A percentile compares a stretch with the other conserved stretches of the same genome.
phyloP scores from a whole-genome alignment of 2,113 vertebrate genomes.

The Arizona elegans region DNA sequence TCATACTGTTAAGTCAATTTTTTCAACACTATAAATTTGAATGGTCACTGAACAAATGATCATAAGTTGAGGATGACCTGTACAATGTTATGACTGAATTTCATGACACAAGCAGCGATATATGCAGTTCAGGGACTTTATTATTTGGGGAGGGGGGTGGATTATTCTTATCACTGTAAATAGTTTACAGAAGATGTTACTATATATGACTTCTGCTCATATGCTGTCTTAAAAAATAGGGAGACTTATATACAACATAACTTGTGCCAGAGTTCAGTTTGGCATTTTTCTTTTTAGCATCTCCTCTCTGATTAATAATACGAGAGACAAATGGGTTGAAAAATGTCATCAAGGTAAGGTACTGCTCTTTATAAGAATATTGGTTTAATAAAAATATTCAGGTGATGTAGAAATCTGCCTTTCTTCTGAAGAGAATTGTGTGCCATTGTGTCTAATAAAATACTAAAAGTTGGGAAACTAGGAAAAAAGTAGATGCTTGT shows the following conservation, averaged over 20 bases:
- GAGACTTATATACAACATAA: background rate
- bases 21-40: background rate
- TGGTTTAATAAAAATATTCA: background rate
- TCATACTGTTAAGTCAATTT: background rate
- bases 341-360: background rate
- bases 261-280: background rate
- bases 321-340: conserved; percentile 27
- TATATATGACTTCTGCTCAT: background rate
- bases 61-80: background rate
- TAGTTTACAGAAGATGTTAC: background rate
- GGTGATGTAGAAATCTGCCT: background rate
- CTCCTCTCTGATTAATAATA: conserved; percentile 5
- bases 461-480: background rate
- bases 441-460: background rate
- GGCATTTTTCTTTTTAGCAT: conserved; percentile 20
- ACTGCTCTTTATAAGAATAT: background rate
- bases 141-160: background rate
- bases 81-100: background rate
- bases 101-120: background rate
- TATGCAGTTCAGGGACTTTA: background rate
- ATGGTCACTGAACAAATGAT: background rate
- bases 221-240: background rate
- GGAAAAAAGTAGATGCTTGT: background rate
- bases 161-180: background rate
- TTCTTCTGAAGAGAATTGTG: background rate